phyloP scores from a whole-genome alignment of 2,113 vertebrate species.

The Rhinogobius similis region DNA sequence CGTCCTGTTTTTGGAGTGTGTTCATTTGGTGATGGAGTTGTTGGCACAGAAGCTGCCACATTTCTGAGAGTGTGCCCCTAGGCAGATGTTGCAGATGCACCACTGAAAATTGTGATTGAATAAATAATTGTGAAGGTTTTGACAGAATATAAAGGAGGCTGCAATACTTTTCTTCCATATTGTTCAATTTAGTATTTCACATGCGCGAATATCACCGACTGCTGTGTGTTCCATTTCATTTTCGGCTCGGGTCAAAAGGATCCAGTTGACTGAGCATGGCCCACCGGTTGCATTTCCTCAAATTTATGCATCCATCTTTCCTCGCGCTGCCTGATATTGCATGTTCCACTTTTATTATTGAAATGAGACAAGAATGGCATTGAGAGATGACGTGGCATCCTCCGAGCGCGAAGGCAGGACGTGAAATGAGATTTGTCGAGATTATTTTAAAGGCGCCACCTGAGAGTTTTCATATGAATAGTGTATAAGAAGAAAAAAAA shows the following conservation, averaged over 20 bases:
- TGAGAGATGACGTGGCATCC: slow-evolving; percentile 22
- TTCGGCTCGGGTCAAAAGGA: slow-evolving; percentile 27
- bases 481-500: slow-evolving; percentile 14
- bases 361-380: slow-evolving; percentile 70
- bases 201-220: slow-evolving; percentile 14
- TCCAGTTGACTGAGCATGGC: slow-evolving; percentile 36
- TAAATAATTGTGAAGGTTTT: no score
- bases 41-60: no score
- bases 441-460: slow-evolving; percentile 50
- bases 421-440: slow-evolving; percentile 61
- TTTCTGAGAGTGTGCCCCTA: no score
- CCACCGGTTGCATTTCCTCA: slow-evolving; percentile 52
- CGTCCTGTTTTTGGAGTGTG: no score
- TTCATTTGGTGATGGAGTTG: no score
- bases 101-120: no score
- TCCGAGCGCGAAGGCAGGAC: slow-evolving; percentile 12
- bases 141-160: no score
- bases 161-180: no score
- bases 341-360: slow-evolving; percentile 67
- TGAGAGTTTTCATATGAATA: slow-evolving; percentile 43
- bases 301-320: slow-evolving; percentile 44
- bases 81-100: no score
- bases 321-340: slow-evolving; percentile 37
- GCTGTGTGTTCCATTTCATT: slow-evolving; percentile 19
- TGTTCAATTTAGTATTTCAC: no score